Base-by-base conservation (phyloP, 1,140 invertebrate species). In the Drosophila sturtevanti region DNA sequence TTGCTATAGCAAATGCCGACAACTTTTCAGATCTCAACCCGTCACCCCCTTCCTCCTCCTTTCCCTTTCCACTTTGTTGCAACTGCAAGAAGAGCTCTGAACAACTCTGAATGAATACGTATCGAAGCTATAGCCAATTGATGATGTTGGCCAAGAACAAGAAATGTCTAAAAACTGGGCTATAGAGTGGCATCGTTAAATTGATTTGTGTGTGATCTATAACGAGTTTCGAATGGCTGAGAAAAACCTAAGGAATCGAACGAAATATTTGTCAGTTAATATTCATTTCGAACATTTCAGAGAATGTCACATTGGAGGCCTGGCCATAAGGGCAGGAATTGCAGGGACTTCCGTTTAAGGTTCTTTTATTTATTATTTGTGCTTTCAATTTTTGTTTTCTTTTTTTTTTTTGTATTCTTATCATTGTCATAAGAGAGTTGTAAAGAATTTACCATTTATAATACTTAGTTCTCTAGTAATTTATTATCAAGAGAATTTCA, bases 131-230 rank as follows among this genome's bases (percentile, higher is more conserved):
- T 31, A 31, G 7, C 12, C n/a, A n/a, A 27, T 31, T 22, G 44
- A 51, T 78, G 76, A 77, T 69, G 70, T 63, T 60, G 63, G 22
- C 48, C 64, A 63, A 58, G 63, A 56, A 60, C 67, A 62, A 24
- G 63, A 22, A 22, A 68, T 89, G 66, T n/a, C n/a, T n/a, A n/a
- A n/a, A 72, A 87, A 87, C 84, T 89, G 84, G 85, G 84, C 84
- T 89, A 89, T 73, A 58, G n/a, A n/a, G n/a, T n/a, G n/a, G 67
- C 84, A 80, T 89, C 84, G 85, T 89, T 89, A 89, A 89, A 89
- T 89, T 89, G 84, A 89, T 89, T 89, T 89, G 84, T 89, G 84
- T 81, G 74, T 77, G 74, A 68, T 62, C 72, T 58, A 51, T 56
- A 89, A 87, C 84, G 68, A 67, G 84, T 87, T 89, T 79, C 51